Conservation (phyloP, 1,140 invertebrate species). For the Drosophila sproati region DNA sequence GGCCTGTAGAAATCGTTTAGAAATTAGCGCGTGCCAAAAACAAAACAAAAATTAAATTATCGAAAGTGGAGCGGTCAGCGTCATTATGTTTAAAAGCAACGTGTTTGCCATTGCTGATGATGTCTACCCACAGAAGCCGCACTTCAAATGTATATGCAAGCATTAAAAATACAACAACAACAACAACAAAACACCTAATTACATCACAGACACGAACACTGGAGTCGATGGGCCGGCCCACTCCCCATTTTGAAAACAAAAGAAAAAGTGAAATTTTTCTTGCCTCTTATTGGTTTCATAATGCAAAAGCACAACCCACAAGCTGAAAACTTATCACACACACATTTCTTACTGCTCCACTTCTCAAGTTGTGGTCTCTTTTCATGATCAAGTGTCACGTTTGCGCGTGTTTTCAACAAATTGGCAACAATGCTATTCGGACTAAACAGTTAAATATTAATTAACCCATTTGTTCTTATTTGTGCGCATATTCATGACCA, state of each 20-base stretch:
- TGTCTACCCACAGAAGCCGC: conserved; percentile 7
- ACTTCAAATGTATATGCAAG: conserved; percentile 7
- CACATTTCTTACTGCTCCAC: conserved; percentile 32
- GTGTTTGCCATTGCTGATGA: conserved; percentile 64
- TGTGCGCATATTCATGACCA: conserved; percentile 10
- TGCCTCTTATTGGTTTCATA: conserved; percentile 67
- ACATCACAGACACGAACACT: conserved; percentile 56
- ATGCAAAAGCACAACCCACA: conserved; percentile 49
- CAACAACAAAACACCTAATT: conserved; percentile 37
- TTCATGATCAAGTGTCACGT: conserved; percentile 60
- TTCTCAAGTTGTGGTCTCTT: conserved; percentile 28
- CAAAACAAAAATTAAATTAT: background rate
- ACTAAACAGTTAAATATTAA: background rate
- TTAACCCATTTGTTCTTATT: conserved; percentile 24
- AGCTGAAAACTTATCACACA: conserved; percentile 19
- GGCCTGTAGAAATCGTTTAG: conserved; percentile 86
- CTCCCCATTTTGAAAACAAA: conserved; percentile 42
- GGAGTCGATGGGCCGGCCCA: conserved; percentile 21
- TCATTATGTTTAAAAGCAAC: conserved; percentile 34
- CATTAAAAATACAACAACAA: conserved; percentile 21
- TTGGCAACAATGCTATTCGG: background rate
- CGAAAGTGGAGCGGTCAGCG: conserved; percentile 51
- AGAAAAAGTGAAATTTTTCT: conserved; percentile 71
- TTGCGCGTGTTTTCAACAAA: conserved; percentile 29
- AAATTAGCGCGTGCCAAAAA: conserved; percentile 47